Base-by-base conservation (phyloP, 1,140 invertebrate species). In the Cyclargus thomasi region DNA sequence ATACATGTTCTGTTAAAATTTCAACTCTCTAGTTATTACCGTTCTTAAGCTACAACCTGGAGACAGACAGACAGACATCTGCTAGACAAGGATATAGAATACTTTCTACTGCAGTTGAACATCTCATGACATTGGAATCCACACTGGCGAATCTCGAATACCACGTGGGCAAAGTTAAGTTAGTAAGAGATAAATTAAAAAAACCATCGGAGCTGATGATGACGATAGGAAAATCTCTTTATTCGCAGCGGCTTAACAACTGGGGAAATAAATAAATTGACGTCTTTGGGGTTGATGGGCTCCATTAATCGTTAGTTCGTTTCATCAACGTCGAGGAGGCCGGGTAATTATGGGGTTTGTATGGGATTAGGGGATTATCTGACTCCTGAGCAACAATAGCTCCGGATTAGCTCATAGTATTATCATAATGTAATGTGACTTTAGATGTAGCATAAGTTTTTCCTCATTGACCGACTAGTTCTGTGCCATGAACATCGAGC, bases 261-360 rank as follows among this genome's bases (percentile, higher is more conserved):
- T 59, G 17, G 18, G 55, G 20, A 59, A 59, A 59, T 59, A 59
- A 59, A 59, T 59, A 59, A 59, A 59, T 59, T 59, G 55, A 59
- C 18, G 55, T 59, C 10, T 59, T 20, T 55, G n/a, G n/a, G 17
- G 20, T 18, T 59, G 55, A 59, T 59, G 20, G 55, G 18, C 1
- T 11, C 10, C 55, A 59, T 18, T 59, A 59, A 59, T 59, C 17
- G 18, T 59, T 59, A 59, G 18, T 59, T 59, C 53, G 53, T 55
- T 55, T 55, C 55, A 59, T 59, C 55, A 59, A 59, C 18, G 55
- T 59, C 55, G 18, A 8, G 53, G 53, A n/a, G 16, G 53, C 16
- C 17, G 17, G 55, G 18, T 59, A 59, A 59, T 59, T 59, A 59
- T 18, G 18, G 55, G 55, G 55, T 21, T 55, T 20, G 55, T 59